Conservation (phyloP, 1,140 invertebrate genomes). For the Hirudo medicinalis region DNA sequence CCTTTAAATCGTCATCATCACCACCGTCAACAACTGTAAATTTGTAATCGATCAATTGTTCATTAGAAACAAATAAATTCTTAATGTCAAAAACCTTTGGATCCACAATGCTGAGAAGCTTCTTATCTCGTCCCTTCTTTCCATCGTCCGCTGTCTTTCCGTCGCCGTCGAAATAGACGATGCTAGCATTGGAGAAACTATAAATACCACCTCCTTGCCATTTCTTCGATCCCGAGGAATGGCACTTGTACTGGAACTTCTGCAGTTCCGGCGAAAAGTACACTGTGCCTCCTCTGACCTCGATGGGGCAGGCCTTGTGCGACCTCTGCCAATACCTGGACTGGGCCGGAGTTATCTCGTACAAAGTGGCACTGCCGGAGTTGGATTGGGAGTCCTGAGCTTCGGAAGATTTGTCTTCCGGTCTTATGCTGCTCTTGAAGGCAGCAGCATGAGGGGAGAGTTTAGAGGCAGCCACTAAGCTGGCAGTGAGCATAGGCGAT, state of each 20-base stretch:
- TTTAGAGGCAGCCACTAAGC: not conserved
- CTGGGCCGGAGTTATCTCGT: not conserved
- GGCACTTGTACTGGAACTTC: not conserved
- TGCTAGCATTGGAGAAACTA: not conserved
- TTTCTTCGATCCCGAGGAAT: not conserved
- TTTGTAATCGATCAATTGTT: no score
- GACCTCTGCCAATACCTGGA: not conserved
- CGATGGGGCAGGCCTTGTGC: conserved; percentile 3
- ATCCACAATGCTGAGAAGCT: conserved; percentile 1
- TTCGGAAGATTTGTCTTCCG: not conserved
- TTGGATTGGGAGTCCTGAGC: not conserved
- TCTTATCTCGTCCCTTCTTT: not conserved
- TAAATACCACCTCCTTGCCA: not conserved
- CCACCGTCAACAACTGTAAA: no score
- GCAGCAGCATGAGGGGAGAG: not conserved
- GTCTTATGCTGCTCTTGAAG: not conserved
- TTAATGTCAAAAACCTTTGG: not conserved
- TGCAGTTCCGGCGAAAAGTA: conserved; percentile 16
- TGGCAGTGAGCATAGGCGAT: not conserved
- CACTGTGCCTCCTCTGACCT: conserved; percentile 13
- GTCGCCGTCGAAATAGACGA: not conserved
- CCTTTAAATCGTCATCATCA: no score
- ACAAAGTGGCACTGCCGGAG: not conserved
- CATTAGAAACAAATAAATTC: no score
- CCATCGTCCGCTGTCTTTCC: not conserved